Conservation (phyloP, 1,140 invertebrate species). For the Coptotermes formosanus region DNA sequence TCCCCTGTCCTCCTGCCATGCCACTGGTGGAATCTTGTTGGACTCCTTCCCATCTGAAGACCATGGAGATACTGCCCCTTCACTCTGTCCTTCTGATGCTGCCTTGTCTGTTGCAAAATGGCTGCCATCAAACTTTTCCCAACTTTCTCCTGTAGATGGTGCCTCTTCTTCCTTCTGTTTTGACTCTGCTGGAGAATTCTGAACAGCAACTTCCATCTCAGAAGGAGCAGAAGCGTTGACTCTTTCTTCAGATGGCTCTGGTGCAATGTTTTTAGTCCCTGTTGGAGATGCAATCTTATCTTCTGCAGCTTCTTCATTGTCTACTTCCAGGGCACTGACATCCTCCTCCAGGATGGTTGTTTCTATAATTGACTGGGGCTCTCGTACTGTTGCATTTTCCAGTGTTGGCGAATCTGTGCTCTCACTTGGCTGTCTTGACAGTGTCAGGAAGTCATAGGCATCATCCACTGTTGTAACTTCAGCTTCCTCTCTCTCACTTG, state of each 20-base stretch:
- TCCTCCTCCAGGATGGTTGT: slow-evolving; percentile 43
- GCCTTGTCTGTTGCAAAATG: slow-evolving; percentile 45
- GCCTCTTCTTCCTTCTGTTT: slow-evolving; percentile 28
- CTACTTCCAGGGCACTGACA: slow-evolving; percentile 29
- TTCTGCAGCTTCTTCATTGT: slow-evolving; percentile 24
- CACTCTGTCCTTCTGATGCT: slow-evolving; percentile 47
- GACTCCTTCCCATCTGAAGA: slow-evolving; percentile 74
- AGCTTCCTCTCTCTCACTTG: slow-evolving; percentile 35
- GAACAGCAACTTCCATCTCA: slow-evolving; percentile 14
- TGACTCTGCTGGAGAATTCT: neutral
- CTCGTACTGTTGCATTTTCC: slow-evolving; percentile 36
- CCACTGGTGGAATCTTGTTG: slow-evolving; percentile 20
- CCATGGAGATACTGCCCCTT: slow-evolving; percentile 66
- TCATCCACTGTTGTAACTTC: slow-evolving; percentile 36
- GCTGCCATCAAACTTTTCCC: slow-evolving; percentile 53
- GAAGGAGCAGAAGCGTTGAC: neutral
- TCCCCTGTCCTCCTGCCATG: slow-evolving; percentile 22
- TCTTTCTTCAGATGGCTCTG: neutral
- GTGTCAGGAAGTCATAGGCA: slow-evolving; percentile 39
- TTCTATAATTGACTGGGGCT: slow-evolving; percentile 42
- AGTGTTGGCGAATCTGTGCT: slow-evolving; percentile 41
- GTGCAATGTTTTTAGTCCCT: neutral
- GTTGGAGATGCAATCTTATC: neutral
- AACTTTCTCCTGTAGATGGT: slow-evolving; percentile 41
- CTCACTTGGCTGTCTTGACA: slow-evolving; percentile 41